A percentile compares a stretch with the other conserved stretches of the same genome.
Evolutionary conservation across 2,113 vertebrate genomes (phyloP).

Genomic region (Scartelaos histophorus): DNA sequence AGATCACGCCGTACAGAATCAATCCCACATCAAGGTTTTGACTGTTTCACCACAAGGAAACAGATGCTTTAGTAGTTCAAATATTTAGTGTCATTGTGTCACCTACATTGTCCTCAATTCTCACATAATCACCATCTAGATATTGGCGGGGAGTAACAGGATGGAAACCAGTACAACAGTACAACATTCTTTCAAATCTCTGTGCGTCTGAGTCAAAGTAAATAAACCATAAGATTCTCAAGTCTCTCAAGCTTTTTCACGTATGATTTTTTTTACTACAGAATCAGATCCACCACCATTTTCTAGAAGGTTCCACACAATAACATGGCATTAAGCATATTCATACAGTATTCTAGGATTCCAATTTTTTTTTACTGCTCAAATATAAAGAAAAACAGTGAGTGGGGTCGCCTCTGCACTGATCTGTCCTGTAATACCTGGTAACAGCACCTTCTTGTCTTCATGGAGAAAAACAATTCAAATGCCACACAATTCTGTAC

Average conservation of each 20-base stretch:
- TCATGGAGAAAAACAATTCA: too few relatives aligned
- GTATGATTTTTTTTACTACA: neutral
- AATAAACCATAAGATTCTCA: neutral
- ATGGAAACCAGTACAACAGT: neutral
- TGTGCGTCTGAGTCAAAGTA: neutral
- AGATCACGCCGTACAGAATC: conserved; percentile 34
- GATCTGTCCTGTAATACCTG: too few relatives aligned
- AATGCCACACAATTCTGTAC: too few relatives aligned
- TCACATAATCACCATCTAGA: neutral
- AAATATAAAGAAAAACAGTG: too few relatives aligned
- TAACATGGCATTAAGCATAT: too few relatives aligned
- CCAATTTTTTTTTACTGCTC: too few relatives aligned
- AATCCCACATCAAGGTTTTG: conserved; percentile 19
- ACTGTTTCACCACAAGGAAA: neutral
- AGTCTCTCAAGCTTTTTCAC: neutral
- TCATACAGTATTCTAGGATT: too few relatives aligned
- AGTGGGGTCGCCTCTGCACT: too few relatives aligned
- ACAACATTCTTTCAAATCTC: neutral
- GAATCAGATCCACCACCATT: too few relatives aligned
- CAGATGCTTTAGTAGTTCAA: neutral
- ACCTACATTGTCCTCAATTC: neutral
- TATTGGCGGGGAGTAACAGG: neutral
- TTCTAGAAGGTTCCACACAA: too few relatives aligned
- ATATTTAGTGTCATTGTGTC: neutral
- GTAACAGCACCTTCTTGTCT: too few relatives aligned